phyloP scores from a whole-genome alignment of 2,113 vertebrate genomes.

The Monarcha castaneiventris region DNA sequence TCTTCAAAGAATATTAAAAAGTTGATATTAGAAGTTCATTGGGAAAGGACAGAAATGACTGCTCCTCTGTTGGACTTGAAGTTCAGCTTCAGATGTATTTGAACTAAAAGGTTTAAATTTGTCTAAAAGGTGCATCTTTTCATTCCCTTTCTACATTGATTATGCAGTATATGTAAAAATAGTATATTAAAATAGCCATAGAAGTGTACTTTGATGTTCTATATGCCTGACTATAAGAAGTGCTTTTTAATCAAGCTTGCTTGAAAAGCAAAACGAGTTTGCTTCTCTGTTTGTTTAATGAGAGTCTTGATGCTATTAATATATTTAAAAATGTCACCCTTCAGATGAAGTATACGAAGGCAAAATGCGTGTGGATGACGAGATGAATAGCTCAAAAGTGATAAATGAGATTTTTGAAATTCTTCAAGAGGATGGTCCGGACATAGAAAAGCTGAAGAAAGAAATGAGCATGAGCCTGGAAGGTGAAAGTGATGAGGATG shows the following conservation, averaged over 20 bases:
- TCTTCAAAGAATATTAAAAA: not conserved
- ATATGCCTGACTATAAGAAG: not conserved
- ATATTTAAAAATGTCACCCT: not conserved
- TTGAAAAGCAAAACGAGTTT: not conserved
- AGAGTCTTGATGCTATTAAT: not conserved
- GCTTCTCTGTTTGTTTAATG: not conserved
- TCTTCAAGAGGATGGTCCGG: slow-evolving; percentile 76
- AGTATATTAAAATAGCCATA: not conserved
- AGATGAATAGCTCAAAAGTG: slow-evolving; percentile 85
- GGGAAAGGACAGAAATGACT: not conserved
- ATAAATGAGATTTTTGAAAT: slow-evolving; percentile 89
- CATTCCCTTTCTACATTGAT: not conserved
- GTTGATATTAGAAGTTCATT: not conserved
- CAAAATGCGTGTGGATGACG: slow-evolving; percentile 72
- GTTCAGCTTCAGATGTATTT: not conserved
- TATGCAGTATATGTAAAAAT: not conserved
- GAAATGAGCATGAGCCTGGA: slow-evolving; percentile 62
- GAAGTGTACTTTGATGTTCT: not conserved
- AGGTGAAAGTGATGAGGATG: slow-evolving; percentile 72
- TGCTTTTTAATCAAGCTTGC: not conserved
- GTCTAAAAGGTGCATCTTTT: not conserved
- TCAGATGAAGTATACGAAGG: slow-evolving; percentile 67
- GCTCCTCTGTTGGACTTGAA: not conserved
- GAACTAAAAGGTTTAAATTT: not conserved
- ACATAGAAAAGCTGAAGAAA: slow-evolving; percentile 64